Evolutionary conservation across 2,113 vertebrate species (phyloP), one percentile per base, ranked within the genome.

Genomic region (Scomber colias): DNA sequence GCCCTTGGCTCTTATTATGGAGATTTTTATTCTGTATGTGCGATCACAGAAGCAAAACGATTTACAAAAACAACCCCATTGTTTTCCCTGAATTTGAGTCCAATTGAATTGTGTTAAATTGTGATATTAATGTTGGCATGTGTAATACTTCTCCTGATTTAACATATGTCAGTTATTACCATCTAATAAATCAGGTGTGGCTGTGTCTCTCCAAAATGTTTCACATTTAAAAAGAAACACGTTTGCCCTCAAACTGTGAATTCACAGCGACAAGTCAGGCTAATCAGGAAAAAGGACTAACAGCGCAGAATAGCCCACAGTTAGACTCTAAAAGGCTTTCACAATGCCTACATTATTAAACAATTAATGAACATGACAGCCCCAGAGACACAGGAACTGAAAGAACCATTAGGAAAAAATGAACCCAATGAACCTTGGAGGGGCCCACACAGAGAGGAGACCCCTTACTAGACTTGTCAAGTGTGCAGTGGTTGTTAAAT

Each of bases 351-450:
- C 54, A 71, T 61, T 60, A 53, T 79, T 59, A 51, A 53, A 66
- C 61, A 48, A 65, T 80, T 55, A 75, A 76, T 50, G 61, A 71
- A 62, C 19, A 54, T 51, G 3, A 80, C 67, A 67, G 40, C 67
- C 49, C 8, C 11, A 24, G 50, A 76, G 60, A 76, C 71, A 66
- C 17, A n/a, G 45, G 21, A 24, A 30, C 35, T 71, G n/a, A 66
- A 35, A 35, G 19, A 16, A 50, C 27, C 24, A 11, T 70, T 46
- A 15, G 65, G 31, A 4, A 53, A 5, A 56, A 69, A 61, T 35
- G 35, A 21, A 17, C 30, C 17, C 31, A 71, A 35, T 59, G 57
- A 75, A 51, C 21, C 16, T 10, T 13, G 46, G 61, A 46, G n/a
- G 6, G 6, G 19, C 11, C 21, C 12, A 19, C 19, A 17, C 54